A percentile compares a stretch with the other conserved stretches of the same genome.
Evolutionary conservation across 2,113 vertebrate species (phyloP).

Genomic region (Anthoscopus minutus): DNA sequence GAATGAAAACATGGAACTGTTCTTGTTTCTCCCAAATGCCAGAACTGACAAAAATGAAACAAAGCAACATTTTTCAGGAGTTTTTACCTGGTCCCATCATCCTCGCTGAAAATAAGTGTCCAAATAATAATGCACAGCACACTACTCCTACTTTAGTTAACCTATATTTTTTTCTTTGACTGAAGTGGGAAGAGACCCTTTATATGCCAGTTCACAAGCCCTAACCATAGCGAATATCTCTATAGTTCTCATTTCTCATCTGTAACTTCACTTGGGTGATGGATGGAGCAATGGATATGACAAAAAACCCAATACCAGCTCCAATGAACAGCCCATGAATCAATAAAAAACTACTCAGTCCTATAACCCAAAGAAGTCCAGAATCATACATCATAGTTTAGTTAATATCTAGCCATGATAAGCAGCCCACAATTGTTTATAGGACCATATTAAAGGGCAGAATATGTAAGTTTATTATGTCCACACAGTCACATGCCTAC

Average conservation of each 20-base stretch:
- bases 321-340: not conserved
- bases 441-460: not conserved
- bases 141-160: not conserved
- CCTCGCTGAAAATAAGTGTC: not conserved
- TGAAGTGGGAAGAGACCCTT: not conserved
- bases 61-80: not conserved
- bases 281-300: not conserved
- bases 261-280: not conserved
- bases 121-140: not conserved
- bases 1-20: not conserved
- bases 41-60: not conserved
- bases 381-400: not conserved
- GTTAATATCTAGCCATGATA: not conserved
- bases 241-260: not conserved
- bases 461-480: not conserved
- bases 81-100: not conserved
- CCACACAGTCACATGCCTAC: not conserved
- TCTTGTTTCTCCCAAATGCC: not conserved
- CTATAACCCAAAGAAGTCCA: not conserved
- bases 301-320: not conserved
- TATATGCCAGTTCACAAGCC: not conserved
- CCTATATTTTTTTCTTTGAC: not conserved
- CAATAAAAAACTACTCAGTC: not conserved
- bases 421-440: not conserved
- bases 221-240: not conserved